Evolutionary conservation across 2,113 vertebrate species (phyloP).

Genomic region (Natator depressus): DNA sequence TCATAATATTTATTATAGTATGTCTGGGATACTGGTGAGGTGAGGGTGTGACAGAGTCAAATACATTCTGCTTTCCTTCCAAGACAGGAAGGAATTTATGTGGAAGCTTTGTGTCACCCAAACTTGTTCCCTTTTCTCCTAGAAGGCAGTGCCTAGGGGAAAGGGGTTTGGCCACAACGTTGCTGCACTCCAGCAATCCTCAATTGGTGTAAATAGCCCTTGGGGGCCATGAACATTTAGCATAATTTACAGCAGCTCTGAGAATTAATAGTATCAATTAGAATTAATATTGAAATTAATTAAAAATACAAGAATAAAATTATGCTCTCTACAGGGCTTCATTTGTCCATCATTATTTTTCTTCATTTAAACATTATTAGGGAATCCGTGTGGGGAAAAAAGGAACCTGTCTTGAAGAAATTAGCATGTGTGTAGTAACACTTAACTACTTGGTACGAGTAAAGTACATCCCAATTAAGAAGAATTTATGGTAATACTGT

Average conservation of each 20-base stretch:
- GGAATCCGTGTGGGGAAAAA: background rate
- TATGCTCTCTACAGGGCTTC: background rate
- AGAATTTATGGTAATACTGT: background rate
- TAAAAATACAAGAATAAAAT: background rate
- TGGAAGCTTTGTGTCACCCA: background rate
- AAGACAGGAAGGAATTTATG: background rate
- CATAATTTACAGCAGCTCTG: background rate
- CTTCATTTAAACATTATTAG: background rate
- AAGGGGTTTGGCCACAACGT: accelerated
- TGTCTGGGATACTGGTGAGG: background rate
- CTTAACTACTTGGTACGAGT: background rate
- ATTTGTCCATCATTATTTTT: constrained; percentile 5
- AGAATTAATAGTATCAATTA: constrained; percentile 6
- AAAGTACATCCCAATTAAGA: constrained; percentile 5
- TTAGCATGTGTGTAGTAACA: background rate
- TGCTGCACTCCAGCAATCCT: background rate
- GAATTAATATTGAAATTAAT: constrained; percentile 31
- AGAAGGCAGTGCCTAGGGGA: background rate
- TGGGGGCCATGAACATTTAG: background rate
- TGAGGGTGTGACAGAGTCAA: background rate
- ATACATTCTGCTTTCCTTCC: background rate
- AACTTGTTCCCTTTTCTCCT: background rate
- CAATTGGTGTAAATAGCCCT: background rate
- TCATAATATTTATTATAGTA: background rate
- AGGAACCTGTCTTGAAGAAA: background rate